A percentile compares a stretch with the other conserved stretches of the same genome.
Conservation (phyloP, 2,113 vertebrate genomes). For the Takifugu bimaculatus region DNA sequence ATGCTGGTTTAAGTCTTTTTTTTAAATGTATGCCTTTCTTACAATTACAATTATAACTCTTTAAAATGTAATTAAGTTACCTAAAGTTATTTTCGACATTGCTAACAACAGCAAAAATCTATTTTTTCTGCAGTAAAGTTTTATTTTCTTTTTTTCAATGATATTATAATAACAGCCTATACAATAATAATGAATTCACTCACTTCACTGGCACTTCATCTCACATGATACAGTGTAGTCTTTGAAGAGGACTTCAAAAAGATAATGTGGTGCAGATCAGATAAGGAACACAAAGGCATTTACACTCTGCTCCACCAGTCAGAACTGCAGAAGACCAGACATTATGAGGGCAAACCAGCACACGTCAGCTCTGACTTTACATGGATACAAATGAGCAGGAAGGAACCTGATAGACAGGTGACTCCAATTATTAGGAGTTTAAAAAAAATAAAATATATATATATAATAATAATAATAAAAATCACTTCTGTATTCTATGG, state of each 20-base stretch:
- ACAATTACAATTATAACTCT: neutral
- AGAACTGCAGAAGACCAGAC: conserved; percentile 52
- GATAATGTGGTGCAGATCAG: conserved; percentile 52
- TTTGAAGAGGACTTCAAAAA: conserved; percentile 66
- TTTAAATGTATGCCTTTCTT: neutral
- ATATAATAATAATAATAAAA: neutral
- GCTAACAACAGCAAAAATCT: neutral
- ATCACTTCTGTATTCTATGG: conserved; percentile 27
- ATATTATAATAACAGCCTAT: conserved; percentile 21
- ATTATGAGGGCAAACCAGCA: conserved; percentile 50
- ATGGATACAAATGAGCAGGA: conserved; percentile 37
- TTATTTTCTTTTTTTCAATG: conserved; percentile 14
- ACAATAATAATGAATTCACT: conserved; percentile 44
- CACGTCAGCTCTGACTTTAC: conserved; percentile 36
- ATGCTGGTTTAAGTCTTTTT: neutral
- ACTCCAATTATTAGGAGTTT: conserved; percentile 62
- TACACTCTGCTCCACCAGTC: conserved; percentile 53
- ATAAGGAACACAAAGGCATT: conserved; percentile 62
- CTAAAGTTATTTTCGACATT: neutral
- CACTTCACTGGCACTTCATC: conserved; percentile 48
- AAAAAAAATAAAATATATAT: neutral
- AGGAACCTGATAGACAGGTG: conserved; percentile 79
- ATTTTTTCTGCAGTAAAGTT: neutral
- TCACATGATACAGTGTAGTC: conserved; percentile 38
- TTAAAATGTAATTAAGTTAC: neutral